phyloP scores from a whole-genome alignment of 1,140 invertebrate species.

The Drosophila baimaii region DNA sequence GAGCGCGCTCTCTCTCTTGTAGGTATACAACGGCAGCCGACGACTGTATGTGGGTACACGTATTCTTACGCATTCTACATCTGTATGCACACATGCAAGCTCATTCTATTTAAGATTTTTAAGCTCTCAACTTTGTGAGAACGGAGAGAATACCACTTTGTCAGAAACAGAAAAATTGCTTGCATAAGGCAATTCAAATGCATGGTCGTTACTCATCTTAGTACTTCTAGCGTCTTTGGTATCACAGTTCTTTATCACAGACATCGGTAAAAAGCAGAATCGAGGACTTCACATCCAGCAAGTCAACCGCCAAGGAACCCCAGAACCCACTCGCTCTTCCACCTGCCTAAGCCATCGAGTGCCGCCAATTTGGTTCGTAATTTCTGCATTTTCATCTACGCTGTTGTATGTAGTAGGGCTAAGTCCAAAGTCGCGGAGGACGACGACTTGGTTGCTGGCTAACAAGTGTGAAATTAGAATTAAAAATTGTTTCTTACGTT shows the following conservation, averaged over 20 bases:
- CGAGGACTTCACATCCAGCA: slow-evolving; percentile 6
- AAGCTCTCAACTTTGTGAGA: too few species aligned
- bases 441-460: slow-evolving; percentile 57
- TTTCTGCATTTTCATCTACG: slow-evolving; percentile 71
- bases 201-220: too few species aligned
- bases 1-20: too few species aligned
- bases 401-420: slow-evolving; percentile 56
- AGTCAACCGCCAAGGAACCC: slow-evolving; percentile 31
- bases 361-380: slow-evolving; percentile 74
- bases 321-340: slow-evolving; percentile 24
- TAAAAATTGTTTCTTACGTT: slow-evolving; percentile 83
- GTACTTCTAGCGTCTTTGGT: too few species aligned
- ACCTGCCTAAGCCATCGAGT: slow-evolving; percentile 56
- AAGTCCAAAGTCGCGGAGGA: slow-evolving; percentile 41
- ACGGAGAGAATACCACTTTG: too few species aligned
- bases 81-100: too few species aligned
- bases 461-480: slow-evolving; percentile 76
- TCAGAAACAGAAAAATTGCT: too few species aligned
- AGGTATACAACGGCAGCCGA: too few species aligned
- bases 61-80: too few species aligned
- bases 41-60: too few species aligned
- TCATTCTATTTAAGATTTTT: too few species aligned
- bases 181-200: too few species aligned
- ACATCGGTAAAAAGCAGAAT: slow-evolving; percentile 5
- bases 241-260: slow-evolving; percentile 36